These are phyloP conservation scores for Sapayoa aenigma DNA, from an alignment of 2,113 vertebrate genomes.

Conservation along the genomic window DNA sequence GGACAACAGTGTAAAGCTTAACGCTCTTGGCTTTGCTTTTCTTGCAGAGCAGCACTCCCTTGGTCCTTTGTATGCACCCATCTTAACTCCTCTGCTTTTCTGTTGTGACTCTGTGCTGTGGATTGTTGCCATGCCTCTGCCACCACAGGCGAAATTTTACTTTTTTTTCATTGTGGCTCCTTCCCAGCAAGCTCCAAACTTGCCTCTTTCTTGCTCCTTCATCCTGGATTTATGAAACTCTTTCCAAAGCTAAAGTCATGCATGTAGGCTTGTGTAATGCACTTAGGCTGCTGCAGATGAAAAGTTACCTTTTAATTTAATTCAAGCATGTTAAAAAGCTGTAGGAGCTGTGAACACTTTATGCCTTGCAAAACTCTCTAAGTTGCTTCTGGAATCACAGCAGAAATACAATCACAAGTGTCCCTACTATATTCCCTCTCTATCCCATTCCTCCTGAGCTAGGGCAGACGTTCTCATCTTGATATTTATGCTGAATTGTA, in stretches of 20 bases:
- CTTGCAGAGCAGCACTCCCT: background rate
- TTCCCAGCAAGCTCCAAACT: background rate
- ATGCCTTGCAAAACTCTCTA: background rate
- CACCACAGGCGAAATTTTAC: background rate
- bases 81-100: background rate
- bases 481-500: background rate
- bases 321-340: background rate
- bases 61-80: background rate
- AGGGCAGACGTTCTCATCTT: background rate
- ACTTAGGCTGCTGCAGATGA: background rate
- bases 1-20: accelerated
- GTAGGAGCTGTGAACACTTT: background rate
- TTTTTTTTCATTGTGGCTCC: accelerated
- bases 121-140: background rate
- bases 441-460: background rate
- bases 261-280: background rate
- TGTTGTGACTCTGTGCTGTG: background rate
- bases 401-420: background rate
- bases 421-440: background rate
- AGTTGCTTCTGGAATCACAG: background rate
- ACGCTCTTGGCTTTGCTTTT: background rate
- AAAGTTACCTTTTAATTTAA: background rate
- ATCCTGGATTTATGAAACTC: background rate
- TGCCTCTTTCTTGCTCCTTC: background rate
- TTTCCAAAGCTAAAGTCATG: background rate